phyloP scores from a whole-genome alignment of 2,113 vertebrate species.

The Cathartes aura region DNA sequence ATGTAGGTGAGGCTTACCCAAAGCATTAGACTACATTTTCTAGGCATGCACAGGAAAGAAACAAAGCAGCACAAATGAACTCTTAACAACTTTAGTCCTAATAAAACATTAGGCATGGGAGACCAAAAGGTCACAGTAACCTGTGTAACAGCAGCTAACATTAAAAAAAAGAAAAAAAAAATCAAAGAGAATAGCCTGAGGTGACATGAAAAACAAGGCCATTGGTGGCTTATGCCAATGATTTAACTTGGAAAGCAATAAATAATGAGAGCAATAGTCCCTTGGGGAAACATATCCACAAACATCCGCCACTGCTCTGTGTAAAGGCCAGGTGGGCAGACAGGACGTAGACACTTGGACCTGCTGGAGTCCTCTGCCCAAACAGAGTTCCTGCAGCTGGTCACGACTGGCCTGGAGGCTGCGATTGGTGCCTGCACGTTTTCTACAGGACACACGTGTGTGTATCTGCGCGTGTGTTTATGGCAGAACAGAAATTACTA shows the following conservation, averaged over 20 bases:
- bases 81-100: neutral
- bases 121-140: neutral
- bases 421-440: neutral
- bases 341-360: neutral
- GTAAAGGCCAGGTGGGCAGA: neutral
- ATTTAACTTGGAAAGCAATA: neutral
- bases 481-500: neutral
- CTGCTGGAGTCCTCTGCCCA: neutral
- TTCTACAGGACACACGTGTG: neutral
- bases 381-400: neutral
- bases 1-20: neutral
- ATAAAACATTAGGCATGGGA: neutral
- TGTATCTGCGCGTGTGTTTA: neutral
- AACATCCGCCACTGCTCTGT: accelerated
- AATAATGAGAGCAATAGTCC: neutral
- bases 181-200: neutral
- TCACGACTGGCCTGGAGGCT: neutral
- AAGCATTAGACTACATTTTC: neutral
- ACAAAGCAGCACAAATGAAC: neutral
- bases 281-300: neutral
- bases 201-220: neutral
- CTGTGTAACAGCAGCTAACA: neutral
- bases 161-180: neutral
- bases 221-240: neutral
- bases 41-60: neutral